Percentiles rank a stretch among this genome's conserved stretches.
These are phyloP conservation scores for Hybognathus amarus DNA, from an alignment of 2,797 vertebrate genomes.

Conservation along the genomic window DNA sequence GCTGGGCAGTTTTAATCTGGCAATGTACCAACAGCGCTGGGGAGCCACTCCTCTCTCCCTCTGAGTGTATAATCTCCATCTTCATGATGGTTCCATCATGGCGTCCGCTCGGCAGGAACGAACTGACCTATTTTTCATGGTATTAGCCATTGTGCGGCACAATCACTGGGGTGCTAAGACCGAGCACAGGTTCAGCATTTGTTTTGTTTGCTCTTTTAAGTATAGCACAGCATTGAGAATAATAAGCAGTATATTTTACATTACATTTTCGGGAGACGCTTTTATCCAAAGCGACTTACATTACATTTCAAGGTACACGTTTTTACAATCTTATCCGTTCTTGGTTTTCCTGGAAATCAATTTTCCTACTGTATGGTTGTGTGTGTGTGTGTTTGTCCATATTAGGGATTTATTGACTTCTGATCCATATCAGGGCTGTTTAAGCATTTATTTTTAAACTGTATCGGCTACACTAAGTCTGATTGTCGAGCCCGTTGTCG, in stretches of 20 bases:
- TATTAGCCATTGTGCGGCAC: conserved; percentile 31
- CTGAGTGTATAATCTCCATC: conserved; percentile 51
- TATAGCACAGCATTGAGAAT: background rate
- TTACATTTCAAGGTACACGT: too few relatives aligned
- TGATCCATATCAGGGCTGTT: too few relatives aligned
- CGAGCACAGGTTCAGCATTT: conserved; percentile 32
- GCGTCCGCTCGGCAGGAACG: background rate
- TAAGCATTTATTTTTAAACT: too few relatives aligned
- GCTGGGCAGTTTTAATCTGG: conserved; percentile 56
- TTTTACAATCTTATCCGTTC: too few relatives aligned
- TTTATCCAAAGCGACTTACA: too few relatives aligned
- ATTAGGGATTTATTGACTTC: too few relatives aligned
- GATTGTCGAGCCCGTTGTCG: too few relatives aligned
- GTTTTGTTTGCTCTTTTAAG: conserved; percentile 22
- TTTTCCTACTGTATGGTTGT: too few relatives aligned
- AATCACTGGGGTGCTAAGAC: conserved; percentile 15
- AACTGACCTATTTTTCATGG: conserved; percentile 40
- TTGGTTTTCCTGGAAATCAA: too few relatives aligned
- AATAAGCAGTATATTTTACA: background rate
- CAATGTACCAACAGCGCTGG: conserved; percentile 42
- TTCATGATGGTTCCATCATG: conserved; percentile 46
- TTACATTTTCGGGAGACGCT: too few relatives aligned
- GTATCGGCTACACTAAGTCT: too few relatives aligned
- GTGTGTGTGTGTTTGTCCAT: too few relatives aligned
- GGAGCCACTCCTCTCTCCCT: conserved; percentile 39